phyloP scores from a whole-genome alignment of 2,888 invertebrate species.

The Drosophila vallismaia region DNA sequence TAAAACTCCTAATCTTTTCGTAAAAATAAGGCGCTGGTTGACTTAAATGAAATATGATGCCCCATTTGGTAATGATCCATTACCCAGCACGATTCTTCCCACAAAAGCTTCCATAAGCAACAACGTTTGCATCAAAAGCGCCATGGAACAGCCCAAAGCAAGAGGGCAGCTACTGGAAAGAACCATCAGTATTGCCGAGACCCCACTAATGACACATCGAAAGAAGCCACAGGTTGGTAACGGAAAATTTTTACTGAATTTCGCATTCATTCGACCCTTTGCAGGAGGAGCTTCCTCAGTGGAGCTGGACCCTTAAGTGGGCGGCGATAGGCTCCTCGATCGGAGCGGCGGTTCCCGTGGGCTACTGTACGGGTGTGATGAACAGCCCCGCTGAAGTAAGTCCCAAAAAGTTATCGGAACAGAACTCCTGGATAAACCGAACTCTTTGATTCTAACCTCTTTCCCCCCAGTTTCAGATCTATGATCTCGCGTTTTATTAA shows the following conservation, averaged over 20 bases:
- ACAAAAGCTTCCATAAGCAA: conserved; percentile 9
- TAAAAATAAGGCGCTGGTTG: neutral
- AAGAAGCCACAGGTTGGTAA: conserved; percentile 34
- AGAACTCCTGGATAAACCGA: too few relatives aligned
- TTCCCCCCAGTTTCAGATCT: too few relatives aligned
- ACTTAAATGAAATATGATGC: conserved; percentile 21
- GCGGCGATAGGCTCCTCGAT: conserved; percentile 55
- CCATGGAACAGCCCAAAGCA: conserved; percentile 46
- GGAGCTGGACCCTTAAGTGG: conserved; percentile 54
- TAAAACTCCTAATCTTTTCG: conserved; percentile 18
- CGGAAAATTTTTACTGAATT: neutral
- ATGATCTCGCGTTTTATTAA: neutral
- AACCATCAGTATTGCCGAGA: conserved; percentile 47
- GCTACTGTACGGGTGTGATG: conserved; percentile 92
- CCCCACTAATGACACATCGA: conserved; percentile 49
- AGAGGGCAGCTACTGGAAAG: conserved; percentile 12
- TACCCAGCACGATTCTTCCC: neutral
- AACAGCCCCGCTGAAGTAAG: conserved; percentile 90
- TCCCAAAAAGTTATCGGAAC: too few relatives aligned
- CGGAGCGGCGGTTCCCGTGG: conserved; percentile 91
- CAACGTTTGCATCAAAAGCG: neutral
- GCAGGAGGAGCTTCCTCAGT: conserved; percentile 53
- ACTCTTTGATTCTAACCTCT: too few relatives aligned
- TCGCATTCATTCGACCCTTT: neutral
- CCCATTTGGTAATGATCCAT: neutral